Conservation (phyloP, 92 coral and sea anemone species). For the Montipora capitata region DNA sequence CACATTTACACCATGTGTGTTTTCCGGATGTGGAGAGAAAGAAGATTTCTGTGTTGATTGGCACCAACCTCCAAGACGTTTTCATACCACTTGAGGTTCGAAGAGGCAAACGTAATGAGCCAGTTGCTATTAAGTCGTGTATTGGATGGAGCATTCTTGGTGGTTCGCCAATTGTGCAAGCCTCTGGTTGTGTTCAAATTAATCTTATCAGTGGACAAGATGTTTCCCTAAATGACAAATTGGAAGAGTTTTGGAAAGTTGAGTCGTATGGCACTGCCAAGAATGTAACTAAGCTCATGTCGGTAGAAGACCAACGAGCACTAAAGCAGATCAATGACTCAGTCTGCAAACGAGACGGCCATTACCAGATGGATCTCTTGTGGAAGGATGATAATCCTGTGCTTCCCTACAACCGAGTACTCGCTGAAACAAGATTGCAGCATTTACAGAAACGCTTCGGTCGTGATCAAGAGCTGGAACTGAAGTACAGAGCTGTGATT, state of each 20-base stretch:
- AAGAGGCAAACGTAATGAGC: constrained; percentile 56
- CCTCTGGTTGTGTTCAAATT: constrained; percentile 7
- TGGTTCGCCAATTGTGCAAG: constrained; percentile 1
- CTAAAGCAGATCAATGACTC: constrained; percentile 36
- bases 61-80: constrained; percentile 75
- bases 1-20: constrained; percentile 64
- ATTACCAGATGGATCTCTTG: constrained; percentile 69
- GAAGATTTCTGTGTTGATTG: constrained; percentile 50
- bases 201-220: constrained; percentile 49
- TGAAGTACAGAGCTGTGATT: constrained; percentile 67
- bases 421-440: constrained; percentile 72
- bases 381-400: constrained; percentile 53
- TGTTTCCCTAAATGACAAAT: constrained; percentile 56
- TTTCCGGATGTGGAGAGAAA: constrained; percentile 65
- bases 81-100: constrained; percentile 76
- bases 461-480: constrained; percentile 50
- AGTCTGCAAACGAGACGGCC: constrained; percentile 31
- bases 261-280: constrained; percentile 52
- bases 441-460: constrained; percentile 60
- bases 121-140: constrained; percentile 72
- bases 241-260: constrained; percentile 69
- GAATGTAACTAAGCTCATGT: constrained; percentile 25
- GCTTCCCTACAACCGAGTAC: constrained; percentile 58
- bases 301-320: constrained; percentile 63
- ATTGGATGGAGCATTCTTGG: constrained; percentile 75